Evolutionary conservation across 2,113 vertebrate species (phyloP), one percentile per base, ranked within the genome.

Genomic region (Aegithalos caudatus): DNA sequence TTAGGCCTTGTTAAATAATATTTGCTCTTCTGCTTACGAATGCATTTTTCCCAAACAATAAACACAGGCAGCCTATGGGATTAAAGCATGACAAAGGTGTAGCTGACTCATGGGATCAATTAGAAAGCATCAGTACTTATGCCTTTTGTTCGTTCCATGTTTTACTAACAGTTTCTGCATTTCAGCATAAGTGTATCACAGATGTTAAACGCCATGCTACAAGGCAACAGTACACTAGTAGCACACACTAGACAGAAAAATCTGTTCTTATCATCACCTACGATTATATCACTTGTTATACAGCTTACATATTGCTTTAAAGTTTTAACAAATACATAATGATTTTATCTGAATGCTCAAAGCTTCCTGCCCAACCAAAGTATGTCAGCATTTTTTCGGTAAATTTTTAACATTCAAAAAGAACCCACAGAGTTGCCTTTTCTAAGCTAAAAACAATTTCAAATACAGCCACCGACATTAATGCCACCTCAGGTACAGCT

Each of bases 41-140:
- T 66, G 88, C 80, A 85, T 92, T 97, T 96, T 97, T 90, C 78
- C 91, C 92, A 93, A 97, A 97, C 91, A 97, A 96, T 91, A 96
- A 98, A 96, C 95, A 94, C 76, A 57, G 69, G 79, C 92, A 92
- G 94, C 96, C 96, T 94, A 72, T 91, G 97, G 97, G 98, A 98
- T 97, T 97, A 97, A 92, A 92, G 92, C 86, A 81, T 76, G 88
- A 97, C 96, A 98, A 97, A 98, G 87, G 86, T 97, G 95, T 67
- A 96, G 97, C 97, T 98, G 97, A 97, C 98, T 98, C 97, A 97
- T 66, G 97, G 98, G 98, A 97, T 97, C 97, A 98, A 98, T 98
- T 98, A 98, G 84, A 97, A 96, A 97, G 93, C 93, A 97, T 87
- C 83, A 87, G 89, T 83, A 94, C 96, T 95, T 95, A 77, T 7